These are phyloP conservation scores for Macrobrachium rosenbergii DNA, from an alignment of 1,140 invertebrate species.

Conservation along the genomic window DNA sequence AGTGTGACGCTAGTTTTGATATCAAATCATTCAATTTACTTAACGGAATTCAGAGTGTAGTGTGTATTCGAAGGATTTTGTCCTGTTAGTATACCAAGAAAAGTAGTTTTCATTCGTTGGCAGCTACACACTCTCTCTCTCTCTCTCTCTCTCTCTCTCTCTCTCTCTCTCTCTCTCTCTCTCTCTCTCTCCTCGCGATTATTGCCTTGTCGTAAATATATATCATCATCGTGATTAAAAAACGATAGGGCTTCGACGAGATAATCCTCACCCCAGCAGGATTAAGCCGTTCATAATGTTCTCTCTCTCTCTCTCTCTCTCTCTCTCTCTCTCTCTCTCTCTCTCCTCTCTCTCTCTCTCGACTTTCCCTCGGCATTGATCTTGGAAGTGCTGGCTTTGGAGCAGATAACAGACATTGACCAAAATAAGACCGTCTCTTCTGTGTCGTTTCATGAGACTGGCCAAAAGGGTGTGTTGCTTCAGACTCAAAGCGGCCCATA, in stretches of 20 bases:
- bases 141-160: constrained; percentile 3
- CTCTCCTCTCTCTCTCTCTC: neutral
- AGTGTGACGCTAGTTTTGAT: no score
- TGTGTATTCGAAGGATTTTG: no score
- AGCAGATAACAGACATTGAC: no score
- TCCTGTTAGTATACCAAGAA: no score
- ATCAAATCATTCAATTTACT: no score
- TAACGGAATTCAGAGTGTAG: no score
- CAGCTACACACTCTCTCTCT: constrained; percentile 22
- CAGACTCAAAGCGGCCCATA: no score
- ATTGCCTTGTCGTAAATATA: neutral
- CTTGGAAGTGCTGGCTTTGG: no score
- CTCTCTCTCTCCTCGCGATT: constrained; percentile 5
- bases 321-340: neutral
- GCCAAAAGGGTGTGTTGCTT: no score
- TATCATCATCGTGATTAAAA: constrained; percentile 11
- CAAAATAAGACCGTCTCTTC: no score
- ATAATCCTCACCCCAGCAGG: neutral
- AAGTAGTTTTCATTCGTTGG: neutral
- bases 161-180: constrained; percentile 18
- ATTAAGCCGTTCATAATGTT: neutral
- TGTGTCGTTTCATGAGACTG: no score
- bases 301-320: no score
- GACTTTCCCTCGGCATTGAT: neutral
- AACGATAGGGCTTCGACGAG: neutral